A percentile compares a stretch with the other conserved stretches of the same genome.
Evolutionary conservation across 2,797 vertebrate species (phyloP).

Genomic region (Chrosomus eos): DNA sequence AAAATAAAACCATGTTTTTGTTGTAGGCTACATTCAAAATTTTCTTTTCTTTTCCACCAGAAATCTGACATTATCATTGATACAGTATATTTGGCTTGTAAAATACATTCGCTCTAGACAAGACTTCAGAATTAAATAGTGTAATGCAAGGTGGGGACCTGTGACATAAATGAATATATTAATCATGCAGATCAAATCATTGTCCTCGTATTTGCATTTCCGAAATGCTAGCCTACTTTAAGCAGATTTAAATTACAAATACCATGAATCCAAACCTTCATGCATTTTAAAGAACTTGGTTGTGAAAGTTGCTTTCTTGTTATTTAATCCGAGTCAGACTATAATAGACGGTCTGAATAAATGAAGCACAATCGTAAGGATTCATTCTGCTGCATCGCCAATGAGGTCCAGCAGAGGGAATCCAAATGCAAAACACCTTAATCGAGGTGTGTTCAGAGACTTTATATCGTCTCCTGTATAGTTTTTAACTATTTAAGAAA

Average conservation of each 20-base stretch:
- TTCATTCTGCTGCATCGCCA: slow-evolving; percentile 51
- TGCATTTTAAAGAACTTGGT: slow-evolving; percentile 55
- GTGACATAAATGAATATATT: slow-evolving; percentile 59
- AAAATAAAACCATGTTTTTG: neutral
- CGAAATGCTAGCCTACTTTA: slow-evolving; percentile 48
- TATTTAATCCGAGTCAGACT: slow-evolving; percentile 45
- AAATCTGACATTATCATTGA: slow-evolving; percentile 49
- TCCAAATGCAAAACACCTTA: slow-evolving; percentile 19
- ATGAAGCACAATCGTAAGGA: slow-evolving; percentile 2
- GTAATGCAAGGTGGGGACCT: slow-evolving; percentile 47
- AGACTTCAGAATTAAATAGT: slow-evolving; percentile 62
- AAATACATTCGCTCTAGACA: slow-evolving; percentile 58
- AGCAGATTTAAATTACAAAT: slow-evolving; percentile 63
- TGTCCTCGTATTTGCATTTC: slow-evolving; percentile 51
- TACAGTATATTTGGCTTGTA: slow-evolving; percentile 42
- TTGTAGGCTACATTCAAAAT: neutral
- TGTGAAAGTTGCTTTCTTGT: slow-evolving; percentile 34
- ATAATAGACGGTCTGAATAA: neutral
- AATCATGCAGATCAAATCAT: slow-evolving; percentile 55
- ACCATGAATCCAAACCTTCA: slow-evolving; percentile 42
- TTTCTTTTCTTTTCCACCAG: neutral
- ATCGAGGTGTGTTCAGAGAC: neutral
- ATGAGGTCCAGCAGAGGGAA: slow-evolving; percentile 67
- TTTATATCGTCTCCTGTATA: neutral
- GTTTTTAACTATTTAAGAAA: neutral